Conservation (phyloP, 2,888 invertebrate genomes). For the Toxonevra muliebris region DNA sequence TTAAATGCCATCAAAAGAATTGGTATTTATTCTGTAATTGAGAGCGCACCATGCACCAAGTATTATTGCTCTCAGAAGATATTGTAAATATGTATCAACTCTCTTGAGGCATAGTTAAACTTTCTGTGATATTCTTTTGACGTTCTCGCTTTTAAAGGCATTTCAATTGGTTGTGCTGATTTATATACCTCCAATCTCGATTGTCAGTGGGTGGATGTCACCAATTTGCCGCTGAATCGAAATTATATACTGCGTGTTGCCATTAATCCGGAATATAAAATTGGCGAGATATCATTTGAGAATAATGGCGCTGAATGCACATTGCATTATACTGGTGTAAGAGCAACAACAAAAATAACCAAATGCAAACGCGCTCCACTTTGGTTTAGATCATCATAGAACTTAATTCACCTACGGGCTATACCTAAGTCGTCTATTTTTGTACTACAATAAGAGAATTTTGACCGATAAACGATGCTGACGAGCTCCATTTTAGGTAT, state of each 20-base stretch:
- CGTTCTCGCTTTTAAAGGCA: slow-evolving; percentile 41
- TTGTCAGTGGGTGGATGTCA: slow-evolving; percentile 60
- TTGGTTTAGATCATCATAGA: slow-evolving; percentile 36
- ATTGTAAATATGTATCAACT: not conserved
- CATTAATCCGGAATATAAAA: slow-evolving; percentile 54
- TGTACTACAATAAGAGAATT: too few species aligned
- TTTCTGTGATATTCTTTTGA: not conserved
- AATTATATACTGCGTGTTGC: slow-evolving; percentile 53
- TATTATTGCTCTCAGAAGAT: too few species aligned
- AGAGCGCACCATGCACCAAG: too few species aligned
- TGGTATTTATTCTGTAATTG: too few species aligned
- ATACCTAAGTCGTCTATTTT: too few species aligned
- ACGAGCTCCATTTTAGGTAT: too few species aligned
- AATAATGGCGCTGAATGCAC: slow-evolving; percentile 57
- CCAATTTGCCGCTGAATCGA: slow-evolving; percentile 49
- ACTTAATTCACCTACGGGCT: too few species aligned
- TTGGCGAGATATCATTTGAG: slow-evolving; percentile 55
- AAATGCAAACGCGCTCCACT: slow-evolving; percentile 43
- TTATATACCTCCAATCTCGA: slow-evolving; percentile 50
- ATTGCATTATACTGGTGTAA: slow-evolving; percentile 51
- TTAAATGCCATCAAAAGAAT: not conserved
- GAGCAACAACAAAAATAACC: slow-evolving; percentile 46
- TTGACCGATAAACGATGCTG: too few species aligned
- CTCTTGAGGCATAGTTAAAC: not conserved
- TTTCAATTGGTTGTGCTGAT: slow-evolving; percentile 54